Evolutionary conservation across 2,888 invertebrate species (phyloP).

Genomic region (Apamea monoglypha): DNA sequence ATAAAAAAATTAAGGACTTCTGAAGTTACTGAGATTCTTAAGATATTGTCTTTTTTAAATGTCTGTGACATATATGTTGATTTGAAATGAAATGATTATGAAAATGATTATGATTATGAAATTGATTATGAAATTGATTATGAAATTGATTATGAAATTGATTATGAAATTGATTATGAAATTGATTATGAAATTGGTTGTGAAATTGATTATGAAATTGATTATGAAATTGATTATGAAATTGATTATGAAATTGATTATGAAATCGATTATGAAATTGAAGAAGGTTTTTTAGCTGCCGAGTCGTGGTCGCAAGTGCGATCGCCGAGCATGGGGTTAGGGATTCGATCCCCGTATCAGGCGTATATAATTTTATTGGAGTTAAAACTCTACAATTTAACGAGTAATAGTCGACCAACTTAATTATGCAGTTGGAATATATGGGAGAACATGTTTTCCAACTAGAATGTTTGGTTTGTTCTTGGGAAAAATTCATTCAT

Average conservation of each 20-base stretch:
- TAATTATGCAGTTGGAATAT: too few relatives aligned
- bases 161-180: conserved; percentile 5
- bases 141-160: conserved; percentile 8
- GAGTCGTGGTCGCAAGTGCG: not conserved
- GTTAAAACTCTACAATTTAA: too few relatives aligned
- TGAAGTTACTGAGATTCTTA: conserved; percentile 43
- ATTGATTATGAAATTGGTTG: conserved; percentile 22
- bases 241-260: conserved; percentile 13
- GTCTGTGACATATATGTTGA: conserved; percentile 11
- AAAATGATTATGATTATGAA: too few relatives aligned
- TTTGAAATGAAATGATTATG: too few relatives aligned
- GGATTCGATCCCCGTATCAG: not conserved
- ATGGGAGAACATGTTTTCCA: not conserved
- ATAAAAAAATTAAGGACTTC: conserved; percentile 64
- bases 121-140: conserved; percentile 18
- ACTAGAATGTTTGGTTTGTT: not conserved
- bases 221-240: conserved; percentile 5
- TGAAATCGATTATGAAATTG: conserved; percentile 19
- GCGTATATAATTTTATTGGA: too few relatives aligned
- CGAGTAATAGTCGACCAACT: too few relatives aligned
- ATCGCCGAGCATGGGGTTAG: too few relatives aligned
- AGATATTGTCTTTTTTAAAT: conserved; percentile 46
- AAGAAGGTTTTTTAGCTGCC: not conserved
- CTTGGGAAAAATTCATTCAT: not conserved
- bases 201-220: conserved; percentile 8